Percentiles rank a stretch among this genome's conserved stretches.
These are phyloP conservation scores for Alouatta palliata DNA, from an alignment of 2,113 vertebrate genomes.

Conservation along the genomic window DNA sequence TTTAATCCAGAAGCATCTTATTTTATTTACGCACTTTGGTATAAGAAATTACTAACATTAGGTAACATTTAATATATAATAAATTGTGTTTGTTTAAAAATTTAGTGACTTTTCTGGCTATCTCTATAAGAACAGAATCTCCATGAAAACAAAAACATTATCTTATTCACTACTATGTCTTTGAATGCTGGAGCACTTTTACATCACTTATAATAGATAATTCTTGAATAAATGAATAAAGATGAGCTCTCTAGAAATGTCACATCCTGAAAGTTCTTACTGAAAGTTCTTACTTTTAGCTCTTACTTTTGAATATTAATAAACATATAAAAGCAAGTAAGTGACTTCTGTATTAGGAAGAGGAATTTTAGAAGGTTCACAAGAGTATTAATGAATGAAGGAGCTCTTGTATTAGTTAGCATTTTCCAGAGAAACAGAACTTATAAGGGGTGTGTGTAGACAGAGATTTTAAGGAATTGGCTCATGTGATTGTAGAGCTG, in stretches of 20 bases:
- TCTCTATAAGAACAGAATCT: not conserved
- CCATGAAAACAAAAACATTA: not conserved
- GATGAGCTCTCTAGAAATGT: not conserved
- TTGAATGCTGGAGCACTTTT: not conserved
- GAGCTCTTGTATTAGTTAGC: not conserved
- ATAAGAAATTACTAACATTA: not conserved
- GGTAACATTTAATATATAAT: not conserved
- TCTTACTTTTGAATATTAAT: not conserved
- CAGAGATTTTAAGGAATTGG: not conserved
- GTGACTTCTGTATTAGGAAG: not conserved
- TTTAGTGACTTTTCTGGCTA: not conserved
- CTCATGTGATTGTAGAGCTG: not conserved
- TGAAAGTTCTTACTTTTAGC: not conserved
- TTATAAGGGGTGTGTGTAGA: too few relatives aligned
- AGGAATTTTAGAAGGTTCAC: not conserved
- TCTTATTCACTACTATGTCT: not conserved
- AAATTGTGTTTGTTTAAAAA: not conserved
- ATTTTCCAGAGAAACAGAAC: not conserved
- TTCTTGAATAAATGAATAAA: not conserved
- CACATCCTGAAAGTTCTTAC: not conserved
- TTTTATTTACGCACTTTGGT: not conserved
- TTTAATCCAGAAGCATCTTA: not conserved
- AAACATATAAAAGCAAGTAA: not conserved
- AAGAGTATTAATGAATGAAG: not conserved
- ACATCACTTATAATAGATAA: not conserved